Percentiles rank a stretch among this genome's conserved stretches.
These are phyloP conservation scores for Neodiprion virginianus DNA, from an alignment of 1,140 invertebrate species.

Conservation along the genomic window DNA sequence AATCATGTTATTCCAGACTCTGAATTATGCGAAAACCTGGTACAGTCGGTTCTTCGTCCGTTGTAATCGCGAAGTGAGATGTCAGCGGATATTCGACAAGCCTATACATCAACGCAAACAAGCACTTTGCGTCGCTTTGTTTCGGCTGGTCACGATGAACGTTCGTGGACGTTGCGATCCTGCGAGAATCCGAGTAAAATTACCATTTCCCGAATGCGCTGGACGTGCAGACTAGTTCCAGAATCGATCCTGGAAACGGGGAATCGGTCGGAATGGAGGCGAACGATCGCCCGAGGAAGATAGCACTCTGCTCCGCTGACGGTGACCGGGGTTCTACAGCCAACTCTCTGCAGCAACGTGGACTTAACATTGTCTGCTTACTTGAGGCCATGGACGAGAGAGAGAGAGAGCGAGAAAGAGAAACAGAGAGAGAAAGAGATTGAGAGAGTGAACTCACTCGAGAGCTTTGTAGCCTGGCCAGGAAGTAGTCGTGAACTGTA, in stretches of 20 bases:
- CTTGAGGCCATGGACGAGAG: neutral
- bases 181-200: neutral
- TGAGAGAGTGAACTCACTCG: neutral
- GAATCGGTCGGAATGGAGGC: neutral
- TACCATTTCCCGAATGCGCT: neutral
- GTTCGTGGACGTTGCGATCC: neutral
- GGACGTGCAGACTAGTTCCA: neutral
- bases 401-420: no score
- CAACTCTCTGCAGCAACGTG: neutral
- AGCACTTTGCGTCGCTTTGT: neutral
- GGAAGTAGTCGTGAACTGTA: neutral
- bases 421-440: no score
- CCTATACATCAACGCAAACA: neutral
- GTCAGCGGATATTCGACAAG: neutral
- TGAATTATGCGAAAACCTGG: no score
- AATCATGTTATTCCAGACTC: no score
- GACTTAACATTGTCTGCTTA: neutral
- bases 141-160: neutral
- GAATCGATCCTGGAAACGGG: neutral
- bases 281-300: neutral
- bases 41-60: no score
- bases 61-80: no score
- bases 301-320: neutral
- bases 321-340: neutral
- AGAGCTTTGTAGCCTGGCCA: neutral